These are phyloP conservation scores for Prionchulus punctatus DNA, from an alignment of 2,888 invertebrate genomes.

Conservation along the genomic window DNA sequence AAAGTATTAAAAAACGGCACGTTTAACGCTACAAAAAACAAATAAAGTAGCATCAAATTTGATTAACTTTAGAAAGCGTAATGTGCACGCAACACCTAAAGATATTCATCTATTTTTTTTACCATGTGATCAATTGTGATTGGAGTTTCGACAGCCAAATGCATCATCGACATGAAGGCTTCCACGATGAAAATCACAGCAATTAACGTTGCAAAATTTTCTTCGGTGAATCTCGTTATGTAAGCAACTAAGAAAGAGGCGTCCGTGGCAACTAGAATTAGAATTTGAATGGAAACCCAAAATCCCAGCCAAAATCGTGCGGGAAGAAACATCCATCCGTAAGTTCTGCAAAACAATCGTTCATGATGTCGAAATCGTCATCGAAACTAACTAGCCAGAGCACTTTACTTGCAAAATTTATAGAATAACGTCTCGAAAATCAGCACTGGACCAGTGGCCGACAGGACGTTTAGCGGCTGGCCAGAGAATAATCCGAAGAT, in stretches of 20 bases:
- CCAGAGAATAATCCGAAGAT: slow-evolving; percentile 36
- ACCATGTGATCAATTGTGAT: background rate
- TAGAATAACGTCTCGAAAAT: slow-evolving; percentile 40
- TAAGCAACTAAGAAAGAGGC: slow-evolving; percentile 27
- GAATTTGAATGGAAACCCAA: slow-evolving; percentile 25
- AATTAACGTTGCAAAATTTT: slow-evolving; percentile 26
- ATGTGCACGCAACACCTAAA: background rate
- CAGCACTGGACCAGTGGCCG: slow-evolving; percentile 39
- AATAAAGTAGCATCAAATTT: background rate
- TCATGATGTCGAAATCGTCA: background rate
- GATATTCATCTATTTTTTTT: background rate
- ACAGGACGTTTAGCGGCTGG: slow-evolving; percentile 39
- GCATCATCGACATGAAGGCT: slow-evolving; percentile 8
- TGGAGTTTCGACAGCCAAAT: background rate
- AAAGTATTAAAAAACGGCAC: background rate
- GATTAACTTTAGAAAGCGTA: background rate
- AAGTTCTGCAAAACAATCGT: slow-evolving; percentile 10
- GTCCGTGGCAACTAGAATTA: slow-evolving; percentile 27
- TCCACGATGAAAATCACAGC: slow-evolving; percentile 29
- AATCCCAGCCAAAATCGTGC: slow-evolving; percentile 31
- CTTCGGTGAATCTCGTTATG: slow-evolving; percentile 32
- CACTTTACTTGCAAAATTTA: slow-evolving; percentile 23
- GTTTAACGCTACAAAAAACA: background rate
- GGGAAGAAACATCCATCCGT: slow-evolving; percentile 21
- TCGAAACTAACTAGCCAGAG: background rate